These are phyloP conservation scores for Seriola rivoliana DNA, from an alignment of 2,113 vertebrate species.

Conservation along the genomic window DNA sequence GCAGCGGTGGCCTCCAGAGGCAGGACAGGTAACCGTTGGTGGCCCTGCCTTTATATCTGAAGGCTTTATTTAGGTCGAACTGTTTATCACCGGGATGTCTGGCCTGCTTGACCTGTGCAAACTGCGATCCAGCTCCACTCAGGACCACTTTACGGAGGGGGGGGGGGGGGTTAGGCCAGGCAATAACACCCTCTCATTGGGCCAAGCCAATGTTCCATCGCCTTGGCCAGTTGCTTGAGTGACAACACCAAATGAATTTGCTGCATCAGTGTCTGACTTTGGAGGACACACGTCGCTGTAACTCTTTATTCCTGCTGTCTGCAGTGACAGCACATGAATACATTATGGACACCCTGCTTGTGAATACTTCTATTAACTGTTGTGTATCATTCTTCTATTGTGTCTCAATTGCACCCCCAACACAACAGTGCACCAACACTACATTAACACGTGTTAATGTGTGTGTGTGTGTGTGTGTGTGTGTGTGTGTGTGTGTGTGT, in stretches of 20 bases:
- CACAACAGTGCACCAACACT: conserved; percentile 16
- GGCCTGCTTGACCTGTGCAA: conserved; percentile 60
- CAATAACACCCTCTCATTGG: conserved; percentile 67
- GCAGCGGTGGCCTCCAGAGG: conserved; percentile 62
- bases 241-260: conserved; percentile 79
- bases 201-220: conserved; percentile 54
- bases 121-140: conserved; percentile 46
- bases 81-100: conserved; percentile 68
- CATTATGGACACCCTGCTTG: conserved; percentile 61
- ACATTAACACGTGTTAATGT: background rate
- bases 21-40: conserved; percentile 63
- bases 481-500: conserved; percentile 11
- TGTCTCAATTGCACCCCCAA: conserved; percentile 37
- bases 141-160: conserved; percentile 28
- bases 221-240: conserved; percentile 72
- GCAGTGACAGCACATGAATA: conserved; percentile 74
- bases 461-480: conserved; percentile 16
- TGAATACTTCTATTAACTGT: conserved; percentile 58
- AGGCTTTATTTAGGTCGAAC: conserved; percentile 72
- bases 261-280: conserved; percentile 78
- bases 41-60: conserved; percentile 62
- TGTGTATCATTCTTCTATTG: conserved; percentile 41
- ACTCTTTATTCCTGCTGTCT: conserved; percentile 67
- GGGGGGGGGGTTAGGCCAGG: conserved; percentile 38
- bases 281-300: conserved; percentile 72